A percentile compares a stretch with the other conserved stretches of the same genome.
These are phyloP conservation scores for Andricus curvator DNA, from an alignment of 2,888 invertebrate genomes.

Conservation along the genomic window DNA sequence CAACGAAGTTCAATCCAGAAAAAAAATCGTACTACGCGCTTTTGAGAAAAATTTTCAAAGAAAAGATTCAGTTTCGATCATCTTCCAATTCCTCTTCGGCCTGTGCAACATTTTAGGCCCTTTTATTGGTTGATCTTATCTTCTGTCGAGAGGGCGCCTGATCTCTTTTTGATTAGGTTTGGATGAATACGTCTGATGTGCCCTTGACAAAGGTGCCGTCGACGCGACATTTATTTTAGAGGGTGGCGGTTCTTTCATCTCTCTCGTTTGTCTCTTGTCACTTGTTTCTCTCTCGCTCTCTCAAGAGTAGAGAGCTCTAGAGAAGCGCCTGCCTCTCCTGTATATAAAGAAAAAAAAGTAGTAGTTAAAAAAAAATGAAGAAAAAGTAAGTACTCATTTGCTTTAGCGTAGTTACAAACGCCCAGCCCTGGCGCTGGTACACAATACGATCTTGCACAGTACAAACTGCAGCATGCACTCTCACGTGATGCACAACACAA, in stretches of 20 bases:
- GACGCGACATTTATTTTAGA: not conserved
- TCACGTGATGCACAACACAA: slow-evolving; percentile 6
- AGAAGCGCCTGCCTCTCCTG: not conserved
- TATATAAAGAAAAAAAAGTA: not conserved
- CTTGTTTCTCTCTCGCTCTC: not conserved
- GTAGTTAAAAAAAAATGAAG: too few species aligned
- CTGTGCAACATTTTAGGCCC: too few species aligned
- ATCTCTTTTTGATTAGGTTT: not conserved
- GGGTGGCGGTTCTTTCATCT: not conserved
- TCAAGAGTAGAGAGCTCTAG: not conserved
- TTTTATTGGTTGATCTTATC: not conserved
- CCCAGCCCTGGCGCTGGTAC: not conserved
- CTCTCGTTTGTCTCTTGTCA: not conserved
- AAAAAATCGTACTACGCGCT: too few species aligned
- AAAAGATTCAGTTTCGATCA: too few species aligned
- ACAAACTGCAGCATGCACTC: not conserved
- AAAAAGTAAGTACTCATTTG: not conserved
- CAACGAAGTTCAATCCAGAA: too few species aligned
- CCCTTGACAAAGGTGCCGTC: not conserved
- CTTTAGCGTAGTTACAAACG: not conserved
- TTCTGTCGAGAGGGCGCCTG: not conserved
- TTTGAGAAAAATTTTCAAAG: too few species aligned
- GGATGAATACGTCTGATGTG: not conserved
- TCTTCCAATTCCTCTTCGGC: too few species aligned
- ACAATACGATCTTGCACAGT: not conserved